Base-by-base conservation (phyloP, 2,797 vertebrate species). In the Cetoscarus ocellatus region DNA sequence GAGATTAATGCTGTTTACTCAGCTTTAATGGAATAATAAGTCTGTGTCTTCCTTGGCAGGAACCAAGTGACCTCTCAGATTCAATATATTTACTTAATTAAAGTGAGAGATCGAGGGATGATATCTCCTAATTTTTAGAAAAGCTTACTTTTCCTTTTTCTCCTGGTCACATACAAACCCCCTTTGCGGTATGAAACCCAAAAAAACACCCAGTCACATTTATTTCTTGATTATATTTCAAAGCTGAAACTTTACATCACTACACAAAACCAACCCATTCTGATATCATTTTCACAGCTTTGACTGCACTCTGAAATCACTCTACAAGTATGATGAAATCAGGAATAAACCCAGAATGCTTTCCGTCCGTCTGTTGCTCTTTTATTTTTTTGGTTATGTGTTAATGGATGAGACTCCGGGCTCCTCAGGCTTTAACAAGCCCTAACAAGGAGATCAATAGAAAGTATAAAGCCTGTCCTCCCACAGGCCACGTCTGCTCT, bases 371-470 rank as follows among this genome's bases (percentile, higher is more conserved):
- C 11, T n/a, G 6, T 58, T 11, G 5, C 3, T 63, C 8, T 40
- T 14, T 7, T 45, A 49, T 40, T 54, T 57, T n/a, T 53, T 49
- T 42, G n/a, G 19, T 62, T 40, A 48, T 56, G 34, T 74, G 61
- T 82, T 79, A 76, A 72, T 79, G 58, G 74, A 67, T 63, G 61
- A 77, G 45, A 47, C 56, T 76, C 42, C 61, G 53, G 64, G 53
- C 70, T 61, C 63, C 54, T 75, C 61, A 49, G 49, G 61, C 79
- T 66, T 73, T 70, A 80, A 73, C 75, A 67, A 76, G 68, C 70
- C 67, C 61, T 66, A 74, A 79, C 75, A 67, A 66, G 68, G 67
- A 67, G 77, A 87, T 87, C 86, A 86, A 80, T 87, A 75, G 61
- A 70, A 65, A 66, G 79, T 27, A 50, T 75, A 75, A 55, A 77